These are phyloP conservation scores for Podiceps cristatus DNA, from an alignment of 2,113 vertebrate genomes.

Conservation along the genomic window DNA sequence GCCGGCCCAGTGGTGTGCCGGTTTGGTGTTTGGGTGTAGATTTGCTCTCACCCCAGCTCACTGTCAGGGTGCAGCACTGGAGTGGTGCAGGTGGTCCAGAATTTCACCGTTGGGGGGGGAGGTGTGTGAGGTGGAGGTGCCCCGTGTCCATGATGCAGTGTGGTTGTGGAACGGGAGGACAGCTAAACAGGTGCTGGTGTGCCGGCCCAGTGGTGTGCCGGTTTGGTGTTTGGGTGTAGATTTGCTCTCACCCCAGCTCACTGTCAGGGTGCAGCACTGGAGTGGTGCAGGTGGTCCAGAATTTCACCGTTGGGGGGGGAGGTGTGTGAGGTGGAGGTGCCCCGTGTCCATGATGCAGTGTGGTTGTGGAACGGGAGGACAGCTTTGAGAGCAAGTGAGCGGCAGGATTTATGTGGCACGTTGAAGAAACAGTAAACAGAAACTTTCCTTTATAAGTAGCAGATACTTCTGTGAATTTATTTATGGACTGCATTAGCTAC, in stretches of 20 bases:
- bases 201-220: too few species aligned
- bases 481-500: not conserved
- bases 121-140: not conserved
- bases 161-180: fast-evolving
- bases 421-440: not conserved
- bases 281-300: fast-evolving
- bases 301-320: not conserved
- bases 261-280: fast-evolving
- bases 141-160: fast-evolving
- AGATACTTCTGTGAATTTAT: not conserved
- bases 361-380: fast-evolving
- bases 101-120: not conserved
- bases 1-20: too few species aligned
- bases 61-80: fast-evolving
- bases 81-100: fast-evolving
- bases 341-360: fast-evolving
- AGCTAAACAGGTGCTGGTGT: fast-evolving
- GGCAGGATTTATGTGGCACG: fast-evolving
- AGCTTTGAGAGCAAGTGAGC: not conserved
- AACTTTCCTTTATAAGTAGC: not conserved
- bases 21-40: not conserved
- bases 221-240: not conserved
- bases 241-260: not conserved
- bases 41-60: not conserved
- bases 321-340: not conserved